phyloP scores from a whole-genome alignment of 2,113 vertebrate species.

The Isurus oxyrinchus region DNA sequence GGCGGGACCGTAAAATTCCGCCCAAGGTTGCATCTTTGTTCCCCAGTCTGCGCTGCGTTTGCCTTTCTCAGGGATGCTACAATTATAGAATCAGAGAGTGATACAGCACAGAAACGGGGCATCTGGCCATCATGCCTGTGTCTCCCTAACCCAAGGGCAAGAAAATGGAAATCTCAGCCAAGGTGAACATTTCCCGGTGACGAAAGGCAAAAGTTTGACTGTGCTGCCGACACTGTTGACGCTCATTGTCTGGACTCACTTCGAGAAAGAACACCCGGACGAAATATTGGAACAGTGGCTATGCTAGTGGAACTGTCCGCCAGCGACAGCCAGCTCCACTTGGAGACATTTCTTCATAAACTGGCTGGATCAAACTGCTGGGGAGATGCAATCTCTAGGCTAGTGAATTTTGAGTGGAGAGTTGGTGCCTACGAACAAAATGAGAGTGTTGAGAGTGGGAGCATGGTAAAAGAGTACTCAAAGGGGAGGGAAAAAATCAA shows the following conservation, averaged over 20 bases:
- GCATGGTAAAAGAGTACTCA: not conserved
- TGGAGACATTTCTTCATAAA: not conserved
- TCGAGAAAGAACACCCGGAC: not conserved
- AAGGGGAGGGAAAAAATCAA: not conserved
- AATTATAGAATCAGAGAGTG: not conserved
- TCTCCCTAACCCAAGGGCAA: not conserved
- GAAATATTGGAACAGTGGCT: not conserved
- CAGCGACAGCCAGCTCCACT: not conserved
- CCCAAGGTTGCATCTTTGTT: not conserved
- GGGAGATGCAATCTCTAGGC: not conserved
- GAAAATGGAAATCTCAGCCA: not conserved
- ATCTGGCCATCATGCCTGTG: not conserved
- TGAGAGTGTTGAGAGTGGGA: not conserved
- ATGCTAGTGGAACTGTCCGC: not conserved
- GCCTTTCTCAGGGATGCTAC: not conserved
- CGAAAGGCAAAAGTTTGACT: not conserved
- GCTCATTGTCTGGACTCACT: not conserved
- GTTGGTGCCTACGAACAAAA: not conserved
- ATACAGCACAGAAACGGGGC: not conserved
- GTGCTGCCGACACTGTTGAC: too few species aligned
- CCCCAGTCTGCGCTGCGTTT: not conserved
- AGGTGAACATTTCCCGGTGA: not conserved
- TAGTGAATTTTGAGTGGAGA: not conserved
- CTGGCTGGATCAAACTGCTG: not conserved
- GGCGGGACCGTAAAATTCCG: too few species aligned